Conservation (phyloP, 2,888 invertebrate species). For the Dinocampus coccinellae region DNA sequence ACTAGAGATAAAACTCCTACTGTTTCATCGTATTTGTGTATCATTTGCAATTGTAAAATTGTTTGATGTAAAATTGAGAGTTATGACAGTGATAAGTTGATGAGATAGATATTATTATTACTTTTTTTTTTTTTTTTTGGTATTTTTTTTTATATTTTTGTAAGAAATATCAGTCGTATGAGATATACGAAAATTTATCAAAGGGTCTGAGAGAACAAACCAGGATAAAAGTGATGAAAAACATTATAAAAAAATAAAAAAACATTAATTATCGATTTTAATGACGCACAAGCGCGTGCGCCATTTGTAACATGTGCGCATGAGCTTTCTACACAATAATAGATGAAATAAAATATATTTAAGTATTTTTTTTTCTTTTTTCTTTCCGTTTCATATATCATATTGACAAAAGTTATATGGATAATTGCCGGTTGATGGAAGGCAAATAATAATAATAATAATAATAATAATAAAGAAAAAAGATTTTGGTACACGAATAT, state of each 20-base stretch:
- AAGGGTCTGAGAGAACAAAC: not conserved
- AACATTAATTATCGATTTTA: slow-evolving; percentile 33
- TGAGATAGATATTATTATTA: too few species aligned
- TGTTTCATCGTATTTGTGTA: too few species aligned
- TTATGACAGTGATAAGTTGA: too few species aligned
- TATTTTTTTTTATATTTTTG: not conserved
- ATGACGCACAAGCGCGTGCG: slow-evolving; percentile 34
- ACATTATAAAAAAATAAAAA: not conserved
- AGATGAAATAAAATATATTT: slow-evolving; percentile 28
- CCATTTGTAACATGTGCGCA: slow-evolving; percentile 33
- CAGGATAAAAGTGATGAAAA: too few species aligned
- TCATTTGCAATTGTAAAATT: too few species aligned
- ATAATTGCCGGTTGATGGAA: not conserved
- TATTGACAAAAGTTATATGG: slow-evolving; percentile 2
- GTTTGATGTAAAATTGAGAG: too few species aligned
- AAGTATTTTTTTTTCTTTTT: too few species aligned
- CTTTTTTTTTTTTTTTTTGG: too few species aligned
- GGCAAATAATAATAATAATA: too few species aligned
- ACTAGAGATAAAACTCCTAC: too few species aligned
- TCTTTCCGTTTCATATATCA: slow-evolving; percentile 18
- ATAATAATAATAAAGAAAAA: too few species aligned
- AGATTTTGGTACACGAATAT: too few species aligned
- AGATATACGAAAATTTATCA: not conserved
- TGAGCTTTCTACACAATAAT: slow-evolving; percentile 18
- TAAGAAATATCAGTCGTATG: not conserved